phyloP scores from a whole-genome alignment of 1,140 invertebrate species.

The Drosophila melanogaster region Release_6_plus_ISO1_MT NC_004354.4:7593501-7594000 shows the following conservation, averaged over 20 bases:
- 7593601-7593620: constrained; percentile 8
- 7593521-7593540: not conserved
- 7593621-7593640: constrained; percentile 8
- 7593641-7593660: constrained; percentile 4
- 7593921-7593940: constrained; percentile 30
- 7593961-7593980: constrained; percentile 4
- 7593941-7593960: constrained; percentile 55
- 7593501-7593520: constrained; percentile 74
- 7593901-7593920: constrained; percentile 57
- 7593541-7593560: constrained; percentile 76
- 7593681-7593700: not conserved
- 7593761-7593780: too few species aligned
- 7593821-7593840: not conserved
- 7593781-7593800: too few species aligned
- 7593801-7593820: not conserved
- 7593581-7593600: constrained; percentile 32
- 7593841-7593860: not conserved
- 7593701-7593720: not conserved
- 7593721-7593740: not conserved
- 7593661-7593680: constrained; percentile 2
- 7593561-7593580: constrained; percentile 19
- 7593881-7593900: constrained; percentile 5
- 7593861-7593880: not conserved
- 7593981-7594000: constrained; percentile 14
- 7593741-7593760: too few species aligned